Evolutionary conservation across 2,797 vertebrate species (phyloP), one percentile per base, ranked within the genome.

Genomic region (Acridotheres tristis): DNA sequence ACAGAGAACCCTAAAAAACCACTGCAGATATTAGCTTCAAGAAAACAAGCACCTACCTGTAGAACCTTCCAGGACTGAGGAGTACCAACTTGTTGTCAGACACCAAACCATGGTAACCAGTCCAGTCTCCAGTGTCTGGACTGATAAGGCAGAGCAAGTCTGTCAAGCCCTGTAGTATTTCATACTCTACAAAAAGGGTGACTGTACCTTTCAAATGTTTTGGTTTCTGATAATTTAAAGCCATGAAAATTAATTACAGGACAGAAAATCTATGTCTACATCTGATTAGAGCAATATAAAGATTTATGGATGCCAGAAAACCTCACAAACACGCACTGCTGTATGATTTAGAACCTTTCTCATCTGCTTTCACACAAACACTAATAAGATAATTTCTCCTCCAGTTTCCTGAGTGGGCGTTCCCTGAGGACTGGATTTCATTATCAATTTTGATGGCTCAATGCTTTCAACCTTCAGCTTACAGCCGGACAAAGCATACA

Each of bases 391-490:
- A 1, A 76, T 89, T 91, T 95, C 67, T 93, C 42, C 77, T 95
- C 93, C 71, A 77, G 53, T 82, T 85, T 95, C 61, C 42, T 72
- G 59, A 90, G 63, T 90, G 67, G 78, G 81, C 82, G 71, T 58
- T 89, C 88, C 68, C 78, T 71, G 57, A 85, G 61, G 86, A 92
- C 57, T 82, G 50, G 57, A 92, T 78, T 94, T 94, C 17, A 72
- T 95, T 89, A 94, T 73, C n/a, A 71, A 0, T 76, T 82, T 94
- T 91, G 66, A 88, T 85, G 69, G 59, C 69, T 91, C 74, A 90
- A 77, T 90, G 84, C 72, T 92, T 94, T 92, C 86, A 95, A 87
- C 92, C 78, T 97, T 96, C 92, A 85, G 25, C 50, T 85, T 72
- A 43, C 26, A 68, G 50, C 54, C 0, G 0, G 81, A 77, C 74